Evolutionary conservation across 2,113 vertebrate species (phyloP).

Genomic region (Micromys minutus): DNA sequence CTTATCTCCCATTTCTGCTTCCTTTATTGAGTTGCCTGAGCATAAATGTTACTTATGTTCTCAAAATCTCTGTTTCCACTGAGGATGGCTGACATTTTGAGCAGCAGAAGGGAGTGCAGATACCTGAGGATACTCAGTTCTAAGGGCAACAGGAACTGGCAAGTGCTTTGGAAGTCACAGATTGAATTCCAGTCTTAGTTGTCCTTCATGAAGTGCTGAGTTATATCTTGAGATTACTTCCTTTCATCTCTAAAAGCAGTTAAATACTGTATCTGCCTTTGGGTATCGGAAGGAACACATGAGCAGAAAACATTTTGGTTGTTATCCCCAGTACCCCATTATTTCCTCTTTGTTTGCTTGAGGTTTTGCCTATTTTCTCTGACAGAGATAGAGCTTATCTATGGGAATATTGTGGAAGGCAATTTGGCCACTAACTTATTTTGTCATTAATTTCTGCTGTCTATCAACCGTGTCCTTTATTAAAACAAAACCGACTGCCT

Average conservation of each 20-base stretch:
- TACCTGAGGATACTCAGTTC: background rate
- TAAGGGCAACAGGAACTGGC: background rate
- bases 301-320: conserved; percentile 32
- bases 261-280: background rate
- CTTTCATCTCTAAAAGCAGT: conserved; percentile 41
- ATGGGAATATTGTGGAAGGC: background rate
- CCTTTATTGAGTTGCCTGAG: background rate
- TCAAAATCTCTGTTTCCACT: background rate
- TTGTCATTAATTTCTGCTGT: conserved; percentile 56
- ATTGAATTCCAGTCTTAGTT: background rate
- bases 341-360: conserved; percentile 32
- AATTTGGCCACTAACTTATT: conserved; percentile 47
- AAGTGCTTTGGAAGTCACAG: background rate
- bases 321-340: background rate
- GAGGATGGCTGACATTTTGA: background rate
- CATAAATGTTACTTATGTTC: background rate
- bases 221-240: background rate
- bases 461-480: conserved; percentile 45
- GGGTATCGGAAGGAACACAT: conserved; percentile 25
- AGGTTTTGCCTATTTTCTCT: conserved; percentile 10
- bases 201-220: conserved; percentile 3
- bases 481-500: conserved; percentile 57
- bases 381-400: conserved; percentile 18
- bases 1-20: background rate
- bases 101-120: background rate